These are phyloP conservation scores for Mamestra configurata DNA, from an alignment of 1,140 invertebrate genomes.

Conservation along the genomic window DNA sequence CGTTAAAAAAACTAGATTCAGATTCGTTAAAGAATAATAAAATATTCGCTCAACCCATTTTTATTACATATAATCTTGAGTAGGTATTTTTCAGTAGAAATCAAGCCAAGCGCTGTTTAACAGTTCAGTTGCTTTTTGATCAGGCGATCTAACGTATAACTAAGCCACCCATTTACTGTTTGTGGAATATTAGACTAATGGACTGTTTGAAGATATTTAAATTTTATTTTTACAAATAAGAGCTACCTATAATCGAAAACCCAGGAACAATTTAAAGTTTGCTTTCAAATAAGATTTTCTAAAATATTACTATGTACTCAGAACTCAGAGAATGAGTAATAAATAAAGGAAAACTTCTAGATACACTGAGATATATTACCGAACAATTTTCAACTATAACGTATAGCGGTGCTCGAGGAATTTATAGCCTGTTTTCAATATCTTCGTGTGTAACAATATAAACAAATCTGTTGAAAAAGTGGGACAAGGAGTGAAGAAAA, in stretches of 20 bases:
- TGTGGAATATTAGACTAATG: no score
- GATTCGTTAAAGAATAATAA: no score
- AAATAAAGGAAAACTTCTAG: constrained; percentile 35
- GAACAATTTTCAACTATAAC: constrained; percentile 32
- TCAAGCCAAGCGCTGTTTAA: no score
- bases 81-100: no score
- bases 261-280: not conserved
- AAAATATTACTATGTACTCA: constrained; percentile 15
- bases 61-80: no score
- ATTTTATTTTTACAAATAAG: not conserved
- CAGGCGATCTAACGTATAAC: no score
- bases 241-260: no score
- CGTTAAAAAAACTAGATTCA: no score
- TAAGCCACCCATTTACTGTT: no score
- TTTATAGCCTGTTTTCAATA: constrained; percentile 32
- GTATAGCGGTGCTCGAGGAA: constrained; percentile 10
- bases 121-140: no score
- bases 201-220: no score
- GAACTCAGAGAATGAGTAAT: constrained; percentile 26
- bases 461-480: constrained; percentile 24
- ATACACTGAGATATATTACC: constrained; percentile 16
- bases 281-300: constrained; percentile 14
- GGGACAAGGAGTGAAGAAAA: not conserved
- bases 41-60: no score
- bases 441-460: not conserved